Conservation (phyloP, 2,113 vertebrate genomes). For the Atrichornis clamosus region DNA sequence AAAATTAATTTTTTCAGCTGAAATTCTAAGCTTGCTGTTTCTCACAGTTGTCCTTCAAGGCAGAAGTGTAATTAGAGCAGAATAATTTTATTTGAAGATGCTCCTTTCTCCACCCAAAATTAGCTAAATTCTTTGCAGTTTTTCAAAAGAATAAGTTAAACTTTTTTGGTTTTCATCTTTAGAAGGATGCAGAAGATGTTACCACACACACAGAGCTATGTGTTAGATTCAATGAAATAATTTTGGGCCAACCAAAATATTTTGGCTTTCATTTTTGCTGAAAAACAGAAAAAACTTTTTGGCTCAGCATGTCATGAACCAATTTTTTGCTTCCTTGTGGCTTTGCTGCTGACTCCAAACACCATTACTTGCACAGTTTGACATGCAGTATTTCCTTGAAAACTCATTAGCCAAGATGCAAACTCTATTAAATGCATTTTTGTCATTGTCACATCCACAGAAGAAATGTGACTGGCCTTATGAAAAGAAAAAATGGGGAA, state of each 20-base stretch:
- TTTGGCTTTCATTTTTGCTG: constrained; percentile 24
- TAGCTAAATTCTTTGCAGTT: not conserved
- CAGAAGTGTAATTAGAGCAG: not conserved
- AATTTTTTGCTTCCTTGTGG: constrained; percentile 31
- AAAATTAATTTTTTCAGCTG: not conserved
- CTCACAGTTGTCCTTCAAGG: not conserved
- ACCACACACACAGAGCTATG: not conserved
- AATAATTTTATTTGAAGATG: constrained; percentile 1
- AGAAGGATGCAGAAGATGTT: not conserved
- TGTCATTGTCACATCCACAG: not conserved
- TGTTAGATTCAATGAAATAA: not conserved
- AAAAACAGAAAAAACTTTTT: constrained; percentile 5
- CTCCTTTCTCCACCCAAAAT: not conserved
- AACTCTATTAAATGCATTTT: not conserved
- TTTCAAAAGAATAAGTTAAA: not conserved
- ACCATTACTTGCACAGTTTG: constrained; percentile 13
- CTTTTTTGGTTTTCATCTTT: not conserved
- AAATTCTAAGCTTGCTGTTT: not conserved
- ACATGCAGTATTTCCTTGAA: not conserved
- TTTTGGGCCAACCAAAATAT: not conserved
- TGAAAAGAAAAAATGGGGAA: not conserved
- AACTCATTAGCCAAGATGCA: not conserved
- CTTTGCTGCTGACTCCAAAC: constrained; percentile 27
- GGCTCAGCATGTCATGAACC: not conserved
- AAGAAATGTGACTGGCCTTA: not conserved